Conservation (phyloP, 2,797 vertebrate genomes). For the Clarias fuscus region DNA sequence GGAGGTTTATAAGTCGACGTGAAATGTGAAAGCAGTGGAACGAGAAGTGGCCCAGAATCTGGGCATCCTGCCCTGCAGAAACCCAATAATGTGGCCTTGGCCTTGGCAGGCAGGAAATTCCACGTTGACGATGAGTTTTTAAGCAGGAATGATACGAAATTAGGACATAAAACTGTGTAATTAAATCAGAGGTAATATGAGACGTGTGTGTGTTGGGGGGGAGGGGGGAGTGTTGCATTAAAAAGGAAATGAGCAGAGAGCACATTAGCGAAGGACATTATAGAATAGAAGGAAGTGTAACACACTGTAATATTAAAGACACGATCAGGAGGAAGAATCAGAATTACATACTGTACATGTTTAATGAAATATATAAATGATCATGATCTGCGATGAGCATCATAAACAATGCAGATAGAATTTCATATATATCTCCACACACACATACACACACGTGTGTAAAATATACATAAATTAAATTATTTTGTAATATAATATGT, state of each 20-base stretch:
- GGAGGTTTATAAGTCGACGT: background rate
- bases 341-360: too few relatives aligned
- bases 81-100: conserved; percentile 20
- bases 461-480: too few relatives aligned
- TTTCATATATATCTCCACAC: too few relatives aligned
- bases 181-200: conserved; percentile 2
- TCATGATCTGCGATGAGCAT: background rate
- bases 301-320: background rate
- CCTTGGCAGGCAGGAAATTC: conserved; percentile 15
- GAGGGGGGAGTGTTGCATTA: background rate
- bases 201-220: background rate
- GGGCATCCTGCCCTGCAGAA: conserved; percentile 18
- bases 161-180: background rate
- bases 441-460: too few relatives aligned
- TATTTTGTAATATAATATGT: background rate
- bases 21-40: background rate
- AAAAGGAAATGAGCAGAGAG: conserved; percentile 14
- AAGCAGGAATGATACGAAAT: background rate
- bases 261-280: background rate
- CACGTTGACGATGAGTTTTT: background rate
- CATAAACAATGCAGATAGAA: background rate
- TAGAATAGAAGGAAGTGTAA: background rate
- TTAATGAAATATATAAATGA: background rate
- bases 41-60: conserved; percentile 6
- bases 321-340: background rate